Evolutionary conservation across 2,113 vertebrate species (phyloP).

Genomic region (Caranx ignobilis): DNA sequence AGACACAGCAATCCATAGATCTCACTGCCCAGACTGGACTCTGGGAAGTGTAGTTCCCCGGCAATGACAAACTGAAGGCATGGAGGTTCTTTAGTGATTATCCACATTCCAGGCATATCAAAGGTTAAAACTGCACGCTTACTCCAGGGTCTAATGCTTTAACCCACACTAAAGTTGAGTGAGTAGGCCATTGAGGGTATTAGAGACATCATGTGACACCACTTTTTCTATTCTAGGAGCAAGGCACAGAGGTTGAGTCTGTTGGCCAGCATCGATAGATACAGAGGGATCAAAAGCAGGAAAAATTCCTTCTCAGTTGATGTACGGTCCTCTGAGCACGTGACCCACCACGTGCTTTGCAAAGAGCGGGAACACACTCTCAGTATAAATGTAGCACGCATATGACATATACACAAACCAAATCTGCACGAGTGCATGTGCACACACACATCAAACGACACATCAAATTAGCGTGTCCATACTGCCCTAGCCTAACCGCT

Average conservation of each 20-base stretch:
- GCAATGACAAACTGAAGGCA: background rate
- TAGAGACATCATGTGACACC: constrained; percentile 64
- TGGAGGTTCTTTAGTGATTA: constrained; percentile 34
- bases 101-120: constrained; percentile 54
- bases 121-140: constrained; percentile 32
- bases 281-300: constrained; percentile 36
- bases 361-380: constrained; percentile 18
- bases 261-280: constrained; percentile 31
- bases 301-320: constrained; percentile 23
- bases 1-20: background rate
- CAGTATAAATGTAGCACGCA: constrained; percentile 39
- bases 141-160: constrained; percentile 37
- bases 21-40: background rate
- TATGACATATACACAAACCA: constrained; percentile 29
- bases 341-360: constrained; percentile 41
- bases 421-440: constrained; percentile 3
- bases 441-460: constrained; percentile 60
- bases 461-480: constrained; percentile 68
- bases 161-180: constrained; percentile 47
- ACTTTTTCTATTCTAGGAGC: constrained; percentile 36
- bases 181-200: constrained; percentile 38
- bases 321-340: constrained; percentile 37
- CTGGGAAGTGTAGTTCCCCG: background rate
- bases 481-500: constrained; percentile 59
- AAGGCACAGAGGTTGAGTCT: constrained; percentile 52